Base-by-base conservation (phyloP, 92 coral and sea anemone species). In the Umimayanthus kanabou region DNA sequence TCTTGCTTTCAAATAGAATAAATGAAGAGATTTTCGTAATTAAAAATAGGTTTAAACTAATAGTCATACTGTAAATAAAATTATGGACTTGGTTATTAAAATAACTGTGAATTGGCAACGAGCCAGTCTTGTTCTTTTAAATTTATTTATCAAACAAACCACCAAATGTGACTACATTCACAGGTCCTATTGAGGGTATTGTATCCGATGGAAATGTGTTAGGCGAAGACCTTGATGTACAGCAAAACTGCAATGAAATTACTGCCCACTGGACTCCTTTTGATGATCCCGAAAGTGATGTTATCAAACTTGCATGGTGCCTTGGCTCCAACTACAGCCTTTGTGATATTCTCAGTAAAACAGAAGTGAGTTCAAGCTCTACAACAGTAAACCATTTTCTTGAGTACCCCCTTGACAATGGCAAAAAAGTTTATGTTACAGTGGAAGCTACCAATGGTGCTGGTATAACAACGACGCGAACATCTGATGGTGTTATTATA, bases 361-460 rank as follows among this genome's bases (percentile, higher is more conserved):
- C 86, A 43, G 43, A 80, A 39, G 29, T 93, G 14, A 74, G 58
- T 22, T 76, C 86, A 37, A 81, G 88, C 77, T 23, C 72, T 72
- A 90, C 88, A 23, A 71, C 33, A 26, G 84, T 90, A 11, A 82
- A 77, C n/a, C 53, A 53, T 3, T 77, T 77, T 9, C 88, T 95
- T 0, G 61, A 82, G 15, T 39, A 79, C 18, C 94, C 94, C 40
- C 61, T 93, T 58, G 76, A 14, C 18, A 85, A 89, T 80, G 98
- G 98, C 10, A 87, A 90, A 55, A 87, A 64, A 80, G 85, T 89
- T 84, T 91, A 85, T 89, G 88, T 93, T 75, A 89, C 93, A 9
- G 88, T 95, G 39, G 85, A 70, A 81, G 98, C 98, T 33, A 87
- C 88, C 20, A 95, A 95, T 88, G 92, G 96, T 18, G 98, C 96